These are phyloP conservation scores for Atractosteus spatula DNA, from an alignment of 2,113 vertebrate species.

Conservation along the genomic window DNA sequence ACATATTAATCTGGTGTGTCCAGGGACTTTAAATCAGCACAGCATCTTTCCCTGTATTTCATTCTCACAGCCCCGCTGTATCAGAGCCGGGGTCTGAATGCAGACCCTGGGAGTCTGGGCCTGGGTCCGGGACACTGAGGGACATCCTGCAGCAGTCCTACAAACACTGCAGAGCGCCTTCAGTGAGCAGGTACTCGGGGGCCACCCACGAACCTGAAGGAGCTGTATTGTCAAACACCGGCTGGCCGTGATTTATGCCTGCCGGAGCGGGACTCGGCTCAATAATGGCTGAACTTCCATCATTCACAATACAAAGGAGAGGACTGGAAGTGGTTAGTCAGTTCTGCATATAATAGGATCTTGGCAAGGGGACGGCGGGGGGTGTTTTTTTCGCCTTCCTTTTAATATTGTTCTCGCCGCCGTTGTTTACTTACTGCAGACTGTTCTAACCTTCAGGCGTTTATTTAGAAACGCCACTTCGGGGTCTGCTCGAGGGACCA, in stretches of 20 bases:
- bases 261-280: background rate
- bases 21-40: too few relatives aligned
- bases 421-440: background rate
- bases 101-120: background rate
- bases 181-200: background rate
- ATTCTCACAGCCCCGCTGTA: too few relatives aligned
- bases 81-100: too few relatives aligned
- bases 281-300: background rate
- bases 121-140: background rate
- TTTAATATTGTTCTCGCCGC: background rate
- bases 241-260: slow-evolving; percentile 12
- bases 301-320: background rate
- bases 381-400: background rate
- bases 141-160: background rate
- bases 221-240: slow-evolving; percentile 16
- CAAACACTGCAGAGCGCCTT: background rate
- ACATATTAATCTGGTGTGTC: too few relatives aligned
- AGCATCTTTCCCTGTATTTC: too few relatives aligned
- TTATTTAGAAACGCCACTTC: background rate
- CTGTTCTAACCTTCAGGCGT: background rate
- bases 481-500: slow-evolving; percentile 18
- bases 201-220: slow-evolving; percentile 21
- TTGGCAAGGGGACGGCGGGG: background rate
- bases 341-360: background rate
- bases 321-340: too few relatives aligned